A percentile compares a stretch with the other conserved stretches of the same genome.
These are phyloP conservation scores for Ectropis grisescens DNA, from an alignment of 1,140 invertebrate genomes.

Conservation along the genomic window DNA sequence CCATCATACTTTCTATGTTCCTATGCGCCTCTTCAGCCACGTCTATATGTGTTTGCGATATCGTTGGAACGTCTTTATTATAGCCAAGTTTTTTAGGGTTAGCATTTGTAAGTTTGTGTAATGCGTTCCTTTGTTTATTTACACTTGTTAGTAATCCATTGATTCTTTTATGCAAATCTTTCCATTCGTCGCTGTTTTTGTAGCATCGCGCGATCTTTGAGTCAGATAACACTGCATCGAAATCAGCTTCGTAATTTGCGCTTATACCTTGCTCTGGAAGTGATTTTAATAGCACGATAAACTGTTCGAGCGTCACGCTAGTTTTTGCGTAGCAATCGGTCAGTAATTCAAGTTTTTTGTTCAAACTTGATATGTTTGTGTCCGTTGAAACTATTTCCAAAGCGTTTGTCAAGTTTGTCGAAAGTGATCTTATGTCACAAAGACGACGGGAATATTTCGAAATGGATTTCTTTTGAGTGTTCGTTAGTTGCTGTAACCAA, in stretches of 20 bases:
- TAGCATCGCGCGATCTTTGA: slow-evolving; percentile 64
- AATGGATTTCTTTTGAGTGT: slow-evolving; percentile 67
- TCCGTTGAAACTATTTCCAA: slow-evolving; percentile 42
- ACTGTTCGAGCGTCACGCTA: slow-evolving; percentile 71
- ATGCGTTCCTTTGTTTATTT: slow-evolving; percentile 50
- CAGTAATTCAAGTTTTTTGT: slow-evolving; percentile 36
- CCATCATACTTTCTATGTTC: slow-evolving; percentile 37
- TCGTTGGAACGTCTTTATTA: slow-evolving; percentile 16
- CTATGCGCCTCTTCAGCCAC: slow-evolving; percentile 35
- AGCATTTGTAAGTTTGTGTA: slow-evolving; percentile 44
- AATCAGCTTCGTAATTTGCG: slow-evolving; percentile 29
- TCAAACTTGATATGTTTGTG: slow-evolving; percentile 32
- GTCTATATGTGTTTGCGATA: slow-evolving; percentile 51
- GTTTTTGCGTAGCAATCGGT: slow-evolving; percentile 64
- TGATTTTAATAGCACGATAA: slow-evolving; percentile 72
- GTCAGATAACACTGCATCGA: slow-evolving; percentile 44
- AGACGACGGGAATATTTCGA: slow-evolving; percentile 61
- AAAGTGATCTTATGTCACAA: slow-evolving; percentile 54
- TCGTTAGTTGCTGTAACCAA: slow-evolving; percentile 59
- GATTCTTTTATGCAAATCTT: slow-evolving; percentile 47
- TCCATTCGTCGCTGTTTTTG: slow-evolving; percentile 68
- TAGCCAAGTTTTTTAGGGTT: slow-evolving; percentile 32
- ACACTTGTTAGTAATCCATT: slow-evolving; percentile 45
- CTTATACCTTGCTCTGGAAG: slow-evolving; percentile 66
- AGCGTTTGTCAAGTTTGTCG: slow-evolving; percentile 48